Evolutionary conservation across 2,797 vertebrate genomes (phyloP), one percentile per base, ranked within the genome.

Genomic region (Sibirionetta formosa): DNA sequence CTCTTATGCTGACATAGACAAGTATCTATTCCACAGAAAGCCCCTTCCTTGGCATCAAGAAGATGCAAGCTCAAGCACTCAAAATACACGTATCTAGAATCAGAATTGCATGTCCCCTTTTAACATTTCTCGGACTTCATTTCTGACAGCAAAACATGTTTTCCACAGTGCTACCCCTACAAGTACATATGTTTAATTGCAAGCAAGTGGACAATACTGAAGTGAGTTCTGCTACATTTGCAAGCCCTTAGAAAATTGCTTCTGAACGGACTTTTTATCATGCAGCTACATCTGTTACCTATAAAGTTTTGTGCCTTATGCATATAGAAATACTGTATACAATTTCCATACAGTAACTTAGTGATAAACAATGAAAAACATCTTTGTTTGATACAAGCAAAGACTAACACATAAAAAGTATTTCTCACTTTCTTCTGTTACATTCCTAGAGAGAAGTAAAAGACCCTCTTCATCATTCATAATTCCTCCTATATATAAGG

Each of bases 101-200:
- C 9, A 26, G 61, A 69, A 24, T 1, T 38, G 38, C 35, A 48
- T 50, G 31, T 46, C 51, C 64, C 1, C 22, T 81, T 82, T 51
- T 46, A 76, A 53, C 35, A 44, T 4, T 71, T 24, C 38, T 8
- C 11, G 5, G 78, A 8, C 29, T 9, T 40, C 4, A 60, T 17
- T 38, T 70, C 68, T 80, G 15, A 38, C 46, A 27, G 13, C 12
- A 42, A 54, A 46, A 35, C 14, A 14, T 3, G 6, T 9, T 69
- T 96, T 77, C 53, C 60, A 27, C n/a, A 60, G 27, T 4, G n/a
- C 33, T 75, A 56, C 2, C 31, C 6, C n/a, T 75, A n/a, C 57
- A 31, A 75, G 15, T 27, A 29, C 1, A 1, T 7, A 48, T 75
- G 29, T 56, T 71, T 9, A 68, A 42, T 0, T 53, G 33, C 40